phyloP scores from a whole-genome alignment of 2,113 vertebrate species.

The Barnardius zonarius region DNA sequence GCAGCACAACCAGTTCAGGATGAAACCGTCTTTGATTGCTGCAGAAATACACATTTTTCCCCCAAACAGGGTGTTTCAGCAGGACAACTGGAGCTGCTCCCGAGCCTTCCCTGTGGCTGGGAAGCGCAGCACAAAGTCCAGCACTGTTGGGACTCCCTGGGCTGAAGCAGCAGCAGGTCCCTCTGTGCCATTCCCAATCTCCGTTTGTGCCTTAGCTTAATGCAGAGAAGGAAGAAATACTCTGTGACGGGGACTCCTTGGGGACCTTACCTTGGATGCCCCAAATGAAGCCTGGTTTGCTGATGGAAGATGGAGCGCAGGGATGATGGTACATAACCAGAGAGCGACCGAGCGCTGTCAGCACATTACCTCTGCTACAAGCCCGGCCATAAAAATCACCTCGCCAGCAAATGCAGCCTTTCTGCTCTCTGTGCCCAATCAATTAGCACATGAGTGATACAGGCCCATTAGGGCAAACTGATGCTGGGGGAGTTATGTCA shows the following conservation, averaged over 20 bases:
- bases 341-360: constrained; percentile 55
- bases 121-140: neutral
- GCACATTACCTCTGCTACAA: constrained; percentile 71
- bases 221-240: neutral
- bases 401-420: constrained; percentile 62
- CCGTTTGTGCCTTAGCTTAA: neutral
- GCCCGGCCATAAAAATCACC: constrained; percentile 71
- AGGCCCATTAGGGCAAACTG: constrained; percentile 85
- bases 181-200: rapidly evolving
- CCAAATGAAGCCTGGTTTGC: neutral
- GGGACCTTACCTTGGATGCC: neutral
- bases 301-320: neutral
- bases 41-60: constrained; percentile 39
- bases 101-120: constrained; percentile 20
- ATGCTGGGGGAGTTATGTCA: constrained; percentile 85
- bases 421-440: constrained; percentile 82
- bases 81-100: constrained; percentile 17
- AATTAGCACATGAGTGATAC: constrained; percentile 87
- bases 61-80: neutral
- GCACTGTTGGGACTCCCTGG: neutral
- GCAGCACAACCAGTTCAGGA: rapidly evolving
- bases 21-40: constrained; percentile 7
- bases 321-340: constrained; percentile 3
- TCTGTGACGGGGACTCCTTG: neutral
- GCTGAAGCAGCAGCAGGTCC: neutral